Base-by-base conservation (phyloP, 2,888 invertebrate genomes). In the Folsomia manolachei region DNA sequence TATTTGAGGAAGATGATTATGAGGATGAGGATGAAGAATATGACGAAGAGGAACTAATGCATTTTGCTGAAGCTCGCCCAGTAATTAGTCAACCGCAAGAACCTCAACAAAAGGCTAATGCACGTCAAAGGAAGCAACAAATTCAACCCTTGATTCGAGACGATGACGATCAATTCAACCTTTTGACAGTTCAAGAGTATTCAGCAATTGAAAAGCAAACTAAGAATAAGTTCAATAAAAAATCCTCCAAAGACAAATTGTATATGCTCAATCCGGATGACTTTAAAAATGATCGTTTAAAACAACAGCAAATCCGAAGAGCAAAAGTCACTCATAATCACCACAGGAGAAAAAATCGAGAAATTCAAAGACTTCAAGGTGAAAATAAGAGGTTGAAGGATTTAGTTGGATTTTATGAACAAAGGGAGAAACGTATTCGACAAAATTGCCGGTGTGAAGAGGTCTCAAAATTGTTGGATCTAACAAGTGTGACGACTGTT, bases 291-390 rank as follows among this genome's bases (percentile, higher is more conserved):
- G 73, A 75, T 26, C 70, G 67, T 19, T 66, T 67, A 52, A 75
- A 75, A 53, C 75, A 75, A 56, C 19, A 63, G 0, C 75, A 75
- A 53, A 75, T 75, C 23, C 39, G 73, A 26, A 4, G 75, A 2
- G 75, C 75, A 1, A 71, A 71, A 14, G 71, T 73, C 4, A 75
- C 75, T 1, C 73, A 75, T 61, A 69, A 73, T 52, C 75, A 75
- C 62, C 75, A 73, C 64, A 70, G 71, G 52, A 69, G 73, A 1
- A 73, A 75, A 27, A 71, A 71, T 23, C 60, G 67, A 39, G 69
- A 70, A 25, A 75, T 73, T 1, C 65, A 71, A 25, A 70, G 51
- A 27, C 39, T 73, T 2, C 69, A 63, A 4, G 71, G 71, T 9
- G 75, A 75, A 56, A 75, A 73, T 53, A 39, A 61, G 39, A 71